Evolutionary conservation across 2,113 vertebrate species (phyloP), one percentile per base, ranked within the genome.

Genomic region (Clarias macrocephalus): DNA sequence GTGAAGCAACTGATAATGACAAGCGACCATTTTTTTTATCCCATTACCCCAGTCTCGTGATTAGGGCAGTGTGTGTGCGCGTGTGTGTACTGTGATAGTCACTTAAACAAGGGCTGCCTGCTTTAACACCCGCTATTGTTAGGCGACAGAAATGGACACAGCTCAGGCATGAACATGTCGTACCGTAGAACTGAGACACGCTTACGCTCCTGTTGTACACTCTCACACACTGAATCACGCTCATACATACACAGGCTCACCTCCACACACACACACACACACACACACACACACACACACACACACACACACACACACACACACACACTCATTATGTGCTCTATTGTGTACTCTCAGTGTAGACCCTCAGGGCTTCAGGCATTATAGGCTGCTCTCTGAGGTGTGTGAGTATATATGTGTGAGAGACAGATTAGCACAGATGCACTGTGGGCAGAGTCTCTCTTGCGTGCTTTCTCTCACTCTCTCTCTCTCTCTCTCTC

Each of bases 351-450:
- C 77, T 80, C 76, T 85, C 81, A 52, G 33, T 60, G 57, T 80
- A 87, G 86, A 88, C 76, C 86, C 86, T 73, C 13, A 83, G 84
- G 89, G 56, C 75, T 85, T 86, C 57, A 80, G 63, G 62, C 65
- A 85, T 62, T 85, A 66, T 87, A 59, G 84, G 80, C 80, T 80
- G 62, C 42, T 54, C 86, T 68, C 54, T 82, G 75, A 82, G 73
- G 80, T 90, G 81, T 82, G 62, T 66, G 52, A 56, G 48, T 72
- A 15, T 82, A 56, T 89, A 83, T 82, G 73, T 83, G 83, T 56
- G 59, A 87, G 63, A 65, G 77, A 76, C 54, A 87, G 86, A 89
- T 89, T 87, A 89, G 79, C 88, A 63, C 66, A 85, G 84, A 87
- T 87, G 66, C 85, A 89, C 81, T 80, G 88, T 83, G 57, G 82